Evolutionary conservation across 2,888 invertebrate genomes (phyloP), one percentile per base, ranked within the genome.

Genomic region (Frankliniella fusca): DNA sequence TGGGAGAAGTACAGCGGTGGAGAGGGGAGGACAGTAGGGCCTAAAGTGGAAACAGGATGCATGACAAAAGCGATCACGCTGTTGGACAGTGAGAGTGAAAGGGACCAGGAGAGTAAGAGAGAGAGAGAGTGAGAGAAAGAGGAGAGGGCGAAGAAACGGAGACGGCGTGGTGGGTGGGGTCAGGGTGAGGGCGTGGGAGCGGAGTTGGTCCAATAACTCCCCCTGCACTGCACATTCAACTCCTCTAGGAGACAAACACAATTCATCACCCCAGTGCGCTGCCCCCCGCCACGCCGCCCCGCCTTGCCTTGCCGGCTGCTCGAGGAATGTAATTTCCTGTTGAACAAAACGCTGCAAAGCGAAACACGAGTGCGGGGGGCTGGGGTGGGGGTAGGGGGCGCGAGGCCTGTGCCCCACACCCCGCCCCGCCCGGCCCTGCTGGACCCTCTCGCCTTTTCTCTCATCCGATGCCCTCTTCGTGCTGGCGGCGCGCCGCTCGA

Each of bases 301-400:
- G 18, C 54, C 54, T 12, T 54, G 54, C 54, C 15, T 9, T 7
- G 10, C 20, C 54, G 15, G 38, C 38, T 5, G 38, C 38, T 38
- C 18, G 70, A 76, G 70, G 70, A 76, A 76, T 76, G 70, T 76
- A 76, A 76, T 76, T 76, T 76, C 70, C 70, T 76, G 70, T 23
- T 23, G 27, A 76, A 76, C 70, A 76, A 23, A 76, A 76, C 70
- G 70, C 70, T 5, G 38, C 38, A 38, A 5, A 38, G 23, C 27
- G 70, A 61, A 61, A 61, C 61, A 27, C 70, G 54, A 5, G 54
- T 54, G 18, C 54, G 54, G 38, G 38, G 38, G 38, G 5, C 38
- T 2, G 38, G 5, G 38, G 38, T 2, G 38, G 38, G 38, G 38
- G 2, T 38, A 3, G 38, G 2, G 38, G 38, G 2, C 38, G 38